These are phyloP conservation scores for Eledona agricola DNA, from an alignment of 2,888 invertebrate species.

Conservation along the genomic window DNA sequence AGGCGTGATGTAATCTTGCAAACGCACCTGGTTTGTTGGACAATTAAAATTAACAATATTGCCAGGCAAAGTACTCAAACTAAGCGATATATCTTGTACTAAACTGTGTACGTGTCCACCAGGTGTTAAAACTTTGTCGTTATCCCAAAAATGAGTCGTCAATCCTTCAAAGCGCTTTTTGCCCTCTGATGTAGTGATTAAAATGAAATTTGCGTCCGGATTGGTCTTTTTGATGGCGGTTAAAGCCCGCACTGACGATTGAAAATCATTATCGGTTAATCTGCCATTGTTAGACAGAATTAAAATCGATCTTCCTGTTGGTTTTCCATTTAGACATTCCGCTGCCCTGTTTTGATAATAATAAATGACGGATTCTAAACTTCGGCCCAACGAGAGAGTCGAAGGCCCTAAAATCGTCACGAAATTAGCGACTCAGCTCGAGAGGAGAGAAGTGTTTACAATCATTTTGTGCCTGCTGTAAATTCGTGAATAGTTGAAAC, in stretches of 20 bases:
- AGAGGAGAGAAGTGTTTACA: constrained; percentile 18
- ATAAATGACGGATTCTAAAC: constrained; percentile 64
- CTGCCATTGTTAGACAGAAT: constrained; percentile 60
- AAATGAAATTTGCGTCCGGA: constrained; percentile 67
- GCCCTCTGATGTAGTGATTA: constrained; percentile 61
- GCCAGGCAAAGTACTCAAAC: constrained; percentile 53
- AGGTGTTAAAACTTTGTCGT: constrained; percentile 63
- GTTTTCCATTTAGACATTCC: constrained; percentile 58
- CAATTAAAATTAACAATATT: constrained; percentile 56
- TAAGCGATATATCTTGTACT: constrained; percentile 50
- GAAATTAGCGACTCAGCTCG: constrained; percentile 1
- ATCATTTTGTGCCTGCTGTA: constrained; percentile 47
- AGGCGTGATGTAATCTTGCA: constrained; percentile 70
- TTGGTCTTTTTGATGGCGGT: constrained; percentile 62
- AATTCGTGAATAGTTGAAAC: constrained; percentile 60
- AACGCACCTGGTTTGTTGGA: constrained; percentile 57
- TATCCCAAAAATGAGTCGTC: constrained; percentile 63
- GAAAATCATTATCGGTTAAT: constrained; percentile 62
- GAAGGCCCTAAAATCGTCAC: constrained; percentile 65
- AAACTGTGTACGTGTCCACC: constrained; percentile 47
- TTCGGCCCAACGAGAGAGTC: constrained; percentile 64
- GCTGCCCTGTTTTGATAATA: constrained; percentile 63
- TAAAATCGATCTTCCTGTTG: constrained; percentile 65
- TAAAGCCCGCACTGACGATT: constrained; percentile 62
- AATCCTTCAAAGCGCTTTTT: constrained; percentile 56